Base-by-base conservation (phyloP, 2,113 vertebrate species). In the Corythornis madagascariensis region DNA sequence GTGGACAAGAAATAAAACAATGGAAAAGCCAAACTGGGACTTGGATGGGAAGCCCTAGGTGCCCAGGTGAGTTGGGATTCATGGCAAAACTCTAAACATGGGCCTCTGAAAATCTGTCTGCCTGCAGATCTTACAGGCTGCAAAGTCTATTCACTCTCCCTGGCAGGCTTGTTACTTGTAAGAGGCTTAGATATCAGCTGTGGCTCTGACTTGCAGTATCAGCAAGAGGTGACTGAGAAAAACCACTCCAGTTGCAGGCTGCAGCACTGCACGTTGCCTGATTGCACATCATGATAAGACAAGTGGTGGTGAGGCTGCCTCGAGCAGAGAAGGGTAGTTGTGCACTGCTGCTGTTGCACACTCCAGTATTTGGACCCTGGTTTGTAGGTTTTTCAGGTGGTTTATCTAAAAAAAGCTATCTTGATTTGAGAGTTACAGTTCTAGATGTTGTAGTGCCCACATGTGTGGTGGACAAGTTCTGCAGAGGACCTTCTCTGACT, bases 241-340 rank as follows among this genome's bases (percentile, higher is more conserved):
- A 80, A 25, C 21, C 18, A 5, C 10, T 56, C 11, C 35, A 26
- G n/a, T 1, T 83, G 63, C 67, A 61, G 72, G 33, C 48, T 48
- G n/a, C 38, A 83, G 57, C 35, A 33, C 47, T 33, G 40, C 16
- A 0, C 29, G 4, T 20, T n/a, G 57, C 10, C 48, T 45, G 56
- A 52, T 29, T 29, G 24, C 52, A 55, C 17, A 3, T 19, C 0
- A 1, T 3, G 2, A 29, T 0, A 1, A 28, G 22, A n/a, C 4
- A 7, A 28, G 15, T 19, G 31, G 17, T n/a, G 50, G 25, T 59
- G 45, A 26, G 64, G 66, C 28, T 76, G 20, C 20, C 29, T 78
- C 52, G 56, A 66, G 14, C 10, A 16, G n/a, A 35, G 45, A 28
- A 29, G 22, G 38, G 55, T 67, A 29, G 12, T 28, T 87, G 65